Evolutionary conservation across 2,888 invertebrate species (phyloP).

Genomic region (Physocephala rufipes): DNA sequence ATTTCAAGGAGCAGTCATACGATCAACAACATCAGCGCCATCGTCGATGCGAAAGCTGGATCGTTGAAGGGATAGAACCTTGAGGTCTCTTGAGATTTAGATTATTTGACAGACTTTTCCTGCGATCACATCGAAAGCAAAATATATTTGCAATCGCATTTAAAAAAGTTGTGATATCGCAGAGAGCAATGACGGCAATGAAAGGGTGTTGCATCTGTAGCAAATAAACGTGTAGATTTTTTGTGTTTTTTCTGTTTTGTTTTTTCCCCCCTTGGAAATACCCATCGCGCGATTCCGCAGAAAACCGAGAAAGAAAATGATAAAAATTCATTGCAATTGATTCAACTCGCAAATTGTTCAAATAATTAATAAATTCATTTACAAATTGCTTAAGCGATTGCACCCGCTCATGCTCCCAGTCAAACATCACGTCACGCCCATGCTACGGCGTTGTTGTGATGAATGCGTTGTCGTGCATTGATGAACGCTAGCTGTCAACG

Average conservation of each 20-base stretch:
- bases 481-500: conserved; percentile 65
- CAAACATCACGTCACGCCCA: conserved; percentile 23
- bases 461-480: conserved; percentile 58
- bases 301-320: conserved; percentile 1
- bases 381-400: conserved; percentile 52
- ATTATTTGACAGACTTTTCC: conserved; percentile 22
- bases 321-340: conserved; percentile 59
- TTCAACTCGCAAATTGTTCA: conserved; percentile 61
- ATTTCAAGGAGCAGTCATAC: conserved; percentile 45
- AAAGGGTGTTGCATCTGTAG: no score
- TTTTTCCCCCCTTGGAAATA: no score
- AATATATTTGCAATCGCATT: no score
- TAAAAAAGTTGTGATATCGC: no score
- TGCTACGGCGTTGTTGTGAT: conserved; percentile 47
- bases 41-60: neutral
- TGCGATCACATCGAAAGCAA: conserved; percentile 26
- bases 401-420: conserved; percentile 37
- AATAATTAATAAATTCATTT: conserved; percentile 64
- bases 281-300: no score
- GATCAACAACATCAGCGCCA: conserved; percentile 37
- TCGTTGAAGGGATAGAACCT: neutral
- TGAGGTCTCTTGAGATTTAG: neutral
- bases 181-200: no score
- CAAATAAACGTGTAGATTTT: no score
- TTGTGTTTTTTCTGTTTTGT: no score